These are phyloP conservation scores for Copidosoma floridanum DNA, from an alignment of 1,140 invertebrate species.

Conservation along the genomic window DNA sequence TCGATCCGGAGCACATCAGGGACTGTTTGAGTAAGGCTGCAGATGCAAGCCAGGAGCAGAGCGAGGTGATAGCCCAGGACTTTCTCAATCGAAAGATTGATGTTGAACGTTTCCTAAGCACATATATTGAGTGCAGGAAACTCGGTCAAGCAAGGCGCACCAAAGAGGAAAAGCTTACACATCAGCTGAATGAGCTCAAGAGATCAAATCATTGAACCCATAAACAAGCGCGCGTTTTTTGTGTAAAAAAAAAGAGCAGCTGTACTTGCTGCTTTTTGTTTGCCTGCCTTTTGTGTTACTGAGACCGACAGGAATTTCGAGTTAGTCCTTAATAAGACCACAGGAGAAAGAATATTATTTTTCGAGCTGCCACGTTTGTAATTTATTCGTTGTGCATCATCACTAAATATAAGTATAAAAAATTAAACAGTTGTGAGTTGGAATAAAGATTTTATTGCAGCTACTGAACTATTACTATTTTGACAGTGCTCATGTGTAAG, in stretches of 20 bases:
- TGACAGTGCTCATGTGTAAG: too few species aligned
- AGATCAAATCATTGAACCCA: conserved; percentile 42
- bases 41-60: conserved; percentile 69
- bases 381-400: too few species aligned
- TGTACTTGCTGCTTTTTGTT: not conserved
- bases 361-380: too few species aligned
- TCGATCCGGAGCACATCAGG: conserved; percentile 71
- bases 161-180: conserved; percentile 73
- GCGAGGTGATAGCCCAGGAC: conserved; percentile 71
- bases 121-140: conserved; percentile 68
- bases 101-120: conserved; percentile 70
- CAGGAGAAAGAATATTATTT: too few species aligned
- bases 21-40: conserved; percentile 65
- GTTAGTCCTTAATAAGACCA: too few species aligned
- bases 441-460: too few species aligned
- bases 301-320: too few species aligned
- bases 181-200: conserved; percentile 69
- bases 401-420: too few species aligned
- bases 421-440: too few species aligned
- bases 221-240: conserved; percentile 6
- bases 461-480: too few species aligned
- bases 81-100: conserved; percentile 74
- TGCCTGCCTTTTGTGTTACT: too few species aligned
- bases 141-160: conserved; percentile 70
- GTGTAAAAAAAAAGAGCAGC: not conserved